These are phyloP conservation scores for Vipera latastei DNA, from an alignment of 2,797 vertebrate genomes.

Conservation along the genomic window DNA sequence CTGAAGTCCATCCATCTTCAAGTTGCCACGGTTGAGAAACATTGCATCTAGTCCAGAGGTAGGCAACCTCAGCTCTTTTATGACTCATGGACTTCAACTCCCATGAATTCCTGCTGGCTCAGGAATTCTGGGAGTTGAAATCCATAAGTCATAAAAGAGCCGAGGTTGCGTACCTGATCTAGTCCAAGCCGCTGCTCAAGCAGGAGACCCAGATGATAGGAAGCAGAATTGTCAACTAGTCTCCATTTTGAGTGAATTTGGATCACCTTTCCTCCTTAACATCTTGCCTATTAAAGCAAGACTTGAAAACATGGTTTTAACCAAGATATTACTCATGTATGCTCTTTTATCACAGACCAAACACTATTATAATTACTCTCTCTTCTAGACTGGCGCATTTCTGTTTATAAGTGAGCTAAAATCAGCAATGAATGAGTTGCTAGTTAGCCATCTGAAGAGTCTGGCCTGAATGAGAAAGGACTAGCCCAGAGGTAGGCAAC, in stretches of 20 bases:
- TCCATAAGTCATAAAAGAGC: too few species aligned
- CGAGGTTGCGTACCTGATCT: background rate
- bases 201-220: background rate
- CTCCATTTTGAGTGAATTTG: background rate
- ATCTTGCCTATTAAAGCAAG: background rate
- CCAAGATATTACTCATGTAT: background rate
- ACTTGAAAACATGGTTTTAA: background rate
- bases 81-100: too few species aligned
- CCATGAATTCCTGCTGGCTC: too few species aligned
- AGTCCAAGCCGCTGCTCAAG: background rate
- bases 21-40: background rate
- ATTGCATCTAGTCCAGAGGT: background rate
- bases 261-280: background rate
- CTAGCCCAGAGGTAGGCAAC: too few species aligned
- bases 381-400: background rate
- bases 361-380: background rate
- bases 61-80: too few species aligned
- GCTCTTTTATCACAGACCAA: background rate
- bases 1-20: background rate
- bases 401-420: background rate
- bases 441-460: background rate
- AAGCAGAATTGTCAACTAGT: rapidly evolving
- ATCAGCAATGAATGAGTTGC: background rate
- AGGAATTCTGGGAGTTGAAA: too few species aligned
- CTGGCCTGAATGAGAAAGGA: background rate